Evolutionary conservation across 2,888 invertebrate genomes (phyloP).

Genomic region (Chromoteleia sp.): DNA sequence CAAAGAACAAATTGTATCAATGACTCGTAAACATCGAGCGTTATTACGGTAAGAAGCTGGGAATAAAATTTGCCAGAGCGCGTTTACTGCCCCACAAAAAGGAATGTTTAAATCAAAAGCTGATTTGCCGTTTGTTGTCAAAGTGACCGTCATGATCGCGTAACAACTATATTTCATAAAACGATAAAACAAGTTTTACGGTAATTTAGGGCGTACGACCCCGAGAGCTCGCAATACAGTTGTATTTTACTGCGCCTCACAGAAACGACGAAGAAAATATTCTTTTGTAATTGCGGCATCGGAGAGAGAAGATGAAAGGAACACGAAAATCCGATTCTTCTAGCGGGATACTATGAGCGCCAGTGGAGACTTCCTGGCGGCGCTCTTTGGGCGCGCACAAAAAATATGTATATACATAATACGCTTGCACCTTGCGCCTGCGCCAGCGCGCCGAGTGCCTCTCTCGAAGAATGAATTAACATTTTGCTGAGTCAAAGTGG

Average conservation of each 20-base stretch:
- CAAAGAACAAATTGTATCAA: conserved; percentile 12
- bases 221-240: conserved; percentile 29
- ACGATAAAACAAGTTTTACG: conserved; percentile 54
- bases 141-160: conserved; percentile 41
- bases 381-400: conserved; percentile 57
- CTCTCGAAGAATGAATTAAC: conserved; percentile 71
- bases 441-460: conserved; percentile 59
- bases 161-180: conserved; percentile 54
- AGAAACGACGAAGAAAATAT: conserved; percentile 45
- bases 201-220: conserved; percentile 35
- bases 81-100: conserved; percentile 5
- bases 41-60: not conserved
- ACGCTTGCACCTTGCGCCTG: conserved; percentile 67
- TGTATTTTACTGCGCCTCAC: conserved; percentile 42
- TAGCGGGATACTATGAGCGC: conserved; percentile 49
- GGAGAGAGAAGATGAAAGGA: conserved; percentile 60
- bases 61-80: not conserved
- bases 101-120: conserved; percentile 36
- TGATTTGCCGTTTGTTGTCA: conserved; percentile 42
- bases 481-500: conserved; percentile 73
- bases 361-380: conserved; percentile 67
- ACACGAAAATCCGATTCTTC: conserved; percentile 65
- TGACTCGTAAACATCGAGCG: not conserved
- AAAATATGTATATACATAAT: conserved; percentile 67
- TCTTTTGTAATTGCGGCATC: conserved; percentile 66